Evolutionary conservation across 2,888 invertebrate species (phyloP).

Genomic region (Tetropium fuscum): DNA sequence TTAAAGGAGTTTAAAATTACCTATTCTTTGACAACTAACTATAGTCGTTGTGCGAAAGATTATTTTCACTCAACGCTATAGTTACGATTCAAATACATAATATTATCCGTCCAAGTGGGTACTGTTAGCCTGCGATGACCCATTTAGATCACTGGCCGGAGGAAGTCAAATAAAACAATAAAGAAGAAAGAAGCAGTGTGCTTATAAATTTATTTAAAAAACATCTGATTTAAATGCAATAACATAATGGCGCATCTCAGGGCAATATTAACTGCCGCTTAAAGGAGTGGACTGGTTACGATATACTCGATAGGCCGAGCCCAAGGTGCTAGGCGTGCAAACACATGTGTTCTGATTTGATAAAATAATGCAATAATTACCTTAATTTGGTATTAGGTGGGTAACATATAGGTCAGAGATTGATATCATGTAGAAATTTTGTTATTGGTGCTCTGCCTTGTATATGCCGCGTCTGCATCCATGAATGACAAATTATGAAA

Average conservation of each 20-base stretch:
- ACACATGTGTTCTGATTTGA: constrained; percentile 27
- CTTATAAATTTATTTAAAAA: constrained; percentile 12
- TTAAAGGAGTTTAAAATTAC: no score
- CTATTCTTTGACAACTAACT: no score
- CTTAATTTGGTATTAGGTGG: constrained; percentile 20
- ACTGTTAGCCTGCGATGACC: background rate
- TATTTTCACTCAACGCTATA: background rate
- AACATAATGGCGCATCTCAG: constrained; percentile 26
- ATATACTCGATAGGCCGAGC: constrained; percentile 28
- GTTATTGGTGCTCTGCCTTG: background rate
- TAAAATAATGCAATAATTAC: constrained; percentile 29
- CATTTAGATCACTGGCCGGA: constrained; percentile 5
- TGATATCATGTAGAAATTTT: constrained; percentile 12
- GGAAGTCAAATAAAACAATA: constrained; percentile 4
- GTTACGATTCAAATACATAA: background rate
- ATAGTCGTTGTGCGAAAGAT: no score
- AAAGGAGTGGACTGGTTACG: constrained; percentile 33
- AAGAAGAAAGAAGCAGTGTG: background rate
- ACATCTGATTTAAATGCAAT: constrained; percentile 16
- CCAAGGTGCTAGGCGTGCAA: constrained; percentile 31
- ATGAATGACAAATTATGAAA: no score
- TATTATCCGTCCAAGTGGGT: background rate
- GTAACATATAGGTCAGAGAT: constrained; percentile 18
- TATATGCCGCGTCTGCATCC: no score
- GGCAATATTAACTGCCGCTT: constrained; percentile 22